Evolutionary conservation across 1,140 invertebrate species (phyloP).

Genomic region (Drosophila lacteicornis): DNA sequence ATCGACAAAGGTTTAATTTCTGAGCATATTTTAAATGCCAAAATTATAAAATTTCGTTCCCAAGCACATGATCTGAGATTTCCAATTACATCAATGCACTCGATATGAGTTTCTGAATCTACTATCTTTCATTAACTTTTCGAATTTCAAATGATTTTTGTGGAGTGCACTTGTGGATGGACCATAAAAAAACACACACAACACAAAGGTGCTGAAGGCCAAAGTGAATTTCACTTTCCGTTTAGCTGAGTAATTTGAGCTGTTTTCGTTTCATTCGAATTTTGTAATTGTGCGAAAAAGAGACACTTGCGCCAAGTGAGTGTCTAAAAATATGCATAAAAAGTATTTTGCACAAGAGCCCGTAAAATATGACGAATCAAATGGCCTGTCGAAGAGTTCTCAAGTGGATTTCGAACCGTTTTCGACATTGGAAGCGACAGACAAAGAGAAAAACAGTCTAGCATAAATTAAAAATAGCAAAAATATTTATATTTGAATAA

Average conservation of each 20-base stretch:
- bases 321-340: slow-evolving; percentile 45
- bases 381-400: slow-evolving; percentile 28
- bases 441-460: slow-evolving; percentile 9
- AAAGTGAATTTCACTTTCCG: slow-evolving; percentile 63
- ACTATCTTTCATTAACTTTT: slow-evolving; percentile 53
- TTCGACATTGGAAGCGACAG: slow-evolving; percentile 19
- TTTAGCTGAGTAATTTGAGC: slow-evolving; percentile 41
- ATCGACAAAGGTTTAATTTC: neutral
- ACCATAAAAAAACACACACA: slow-evolving; percentile 8
- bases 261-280: slow-evolving; percentile 34
- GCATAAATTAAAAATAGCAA: slow-evolving; percentile 15
- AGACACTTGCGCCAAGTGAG: slow-evolving; percentile 32
- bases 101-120: slow-evolving; percentile 10
- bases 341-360: slow-evolving; percentile 20
- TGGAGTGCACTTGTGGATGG: slow-evolving; percentile 42
- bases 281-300: slow-evolving; percentile 58
- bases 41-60: neutral
- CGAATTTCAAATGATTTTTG: slow-evolving; percentile 39
- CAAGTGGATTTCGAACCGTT: slow-evolving; percentile 30
- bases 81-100: slow-evolving; percentile 17
- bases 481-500: slow-evolving; percentile 9
- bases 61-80: neutral
- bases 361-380: slow-evolving; percentile 26
- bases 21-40: neutral
- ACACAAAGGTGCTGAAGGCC: slow-evolving; percentile 30